Evolutionary conservation across 2,888 invertebrate genomes (phyloP), one percentile per base, ranked within the genome.

Genomic region (Mythimna loreyi): DNA sequence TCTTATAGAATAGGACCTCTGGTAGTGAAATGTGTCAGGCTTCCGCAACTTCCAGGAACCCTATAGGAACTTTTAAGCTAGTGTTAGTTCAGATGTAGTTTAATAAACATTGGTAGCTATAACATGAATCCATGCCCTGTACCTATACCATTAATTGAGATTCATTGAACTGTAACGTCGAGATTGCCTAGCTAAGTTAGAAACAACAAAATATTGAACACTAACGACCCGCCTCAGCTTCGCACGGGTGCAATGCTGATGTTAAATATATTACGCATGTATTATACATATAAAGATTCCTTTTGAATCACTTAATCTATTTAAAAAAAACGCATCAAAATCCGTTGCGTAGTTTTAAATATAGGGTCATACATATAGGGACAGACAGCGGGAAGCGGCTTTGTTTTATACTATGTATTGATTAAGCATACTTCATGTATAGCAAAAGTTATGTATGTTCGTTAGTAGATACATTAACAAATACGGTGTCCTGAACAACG

Each of bases 381-480:
- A n/a, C n/a, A n/a, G n/a, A n/a, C n/a, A n/a, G n/a, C n/a, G n/a
- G n/a, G n/a, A n/a, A n/a, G n/a, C n/a, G n/a, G n/a, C n/a, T n/a
- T n/a, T n/a, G n/a, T n/a, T n/a, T n/a, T n/a, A n/a, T n/a, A n/a
- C n/a, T n/a, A n/a, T n/a, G n/a, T n/a, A n/a, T n/a, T n/a, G n/a
- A n/a, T 30, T 40, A 13, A 23, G 0, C 21, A 40, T 19, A 11
- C 57, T 11, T 6, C 19, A 21, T 36, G n/a, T 25, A 43, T 36
- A 21, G n/a, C 21, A 60, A 47, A 55, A 53, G 9, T 1, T 36
- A 52, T 19, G 21, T 64, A 40, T 36, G 40, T 72, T 80, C 49
- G 67, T 78, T 75, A 72, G 59, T n/a, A n/a, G n/a, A n/a, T 66
- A 64, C 70, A 66, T 78, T 60, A 79, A 66, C 74, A 62, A 75